Base-by-base conservation (phyloP, 2,797 vertebrate genomes). In the Oryzias dopingdopingensis region DNA sequence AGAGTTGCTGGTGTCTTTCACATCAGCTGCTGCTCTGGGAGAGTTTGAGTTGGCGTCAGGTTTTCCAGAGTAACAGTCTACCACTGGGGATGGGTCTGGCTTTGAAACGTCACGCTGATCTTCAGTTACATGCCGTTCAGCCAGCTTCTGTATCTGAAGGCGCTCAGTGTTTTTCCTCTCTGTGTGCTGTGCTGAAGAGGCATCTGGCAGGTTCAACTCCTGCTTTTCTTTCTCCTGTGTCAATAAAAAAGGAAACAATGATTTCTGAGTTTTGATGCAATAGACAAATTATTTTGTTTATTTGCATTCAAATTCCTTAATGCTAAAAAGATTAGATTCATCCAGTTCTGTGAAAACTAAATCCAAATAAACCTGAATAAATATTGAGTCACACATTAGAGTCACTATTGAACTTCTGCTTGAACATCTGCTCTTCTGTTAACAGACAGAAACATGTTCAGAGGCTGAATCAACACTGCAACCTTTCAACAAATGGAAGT, bases 151-250 rank as follows among this genome's bases (percentile, higher is more conserved):
- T 14, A 52, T 44, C 40, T 72, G 74, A 37, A 60, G 46, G 44
- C 58, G 32, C 4, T 77, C 59, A 46, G 45, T 15, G 14, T 76
- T 69, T 56, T 47, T 70, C 17, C 44, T 67, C 17, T 59, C 50
- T 57, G 70, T 76, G 50, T 62, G 49, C 47, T 68, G 43, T 23
- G 62, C 26, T 64, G 49, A 59, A 54, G 49, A 56, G 17, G 24
- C 57, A 20, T 68, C 58, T 42, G 64, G 50, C 3, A 67, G 0
- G 44, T 51, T 65, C 5, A 70, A 54, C 37, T 81, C 63, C 26
- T 61, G 44, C 49, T 87, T 83, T 76, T 85, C 82, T 57, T 85
- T 81, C 59, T 81, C 83, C 90, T 91, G 50, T 44, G 50, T 42
- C 1, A 70, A 54, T 22, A 43, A 18, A 67, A 64, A 16, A 42